A percentile compares a stretch with the other conserved stretches of the same genome.
Conservation (phyloP, 2,797 vertebrate genomes). For the Cuniculus paca region DNA sequence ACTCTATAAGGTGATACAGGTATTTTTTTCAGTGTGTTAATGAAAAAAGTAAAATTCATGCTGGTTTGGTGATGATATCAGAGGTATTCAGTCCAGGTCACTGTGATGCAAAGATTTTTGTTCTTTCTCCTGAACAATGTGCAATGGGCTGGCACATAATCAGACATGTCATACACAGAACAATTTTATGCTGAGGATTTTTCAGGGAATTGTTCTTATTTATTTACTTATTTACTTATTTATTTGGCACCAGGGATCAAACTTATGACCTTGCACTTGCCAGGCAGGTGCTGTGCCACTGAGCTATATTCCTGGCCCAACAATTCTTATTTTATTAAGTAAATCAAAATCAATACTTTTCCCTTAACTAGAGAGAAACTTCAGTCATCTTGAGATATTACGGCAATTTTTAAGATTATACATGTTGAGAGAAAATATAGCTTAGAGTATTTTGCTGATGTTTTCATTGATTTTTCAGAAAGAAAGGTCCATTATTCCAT, state of each 20-base stretch:
- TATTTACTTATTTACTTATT: neutral
- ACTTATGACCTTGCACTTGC: too few species aligned
- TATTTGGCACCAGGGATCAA: too few species aligned
- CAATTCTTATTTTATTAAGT: constrained; percentile 58
- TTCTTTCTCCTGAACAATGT: neutral
- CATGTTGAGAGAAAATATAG: constrained; percentile 42
- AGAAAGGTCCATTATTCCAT: constrained; percentile 22
- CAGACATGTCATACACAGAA: constrained; percentile 4
- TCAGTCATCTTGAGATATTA: constrained; percentile 66
- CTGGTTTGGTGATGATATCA: neutral
- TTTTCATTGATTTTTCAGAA: constrained; percentile 69
- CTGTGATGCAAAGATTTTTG: neutral
- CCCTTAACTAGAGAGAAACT: constrained; percentile 64
- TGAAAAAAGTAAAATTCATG: neutral
- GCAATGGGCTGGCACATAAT: neutral
- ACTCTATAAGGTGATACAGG: neutral
- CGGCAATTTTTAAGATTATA: constrained; percentile 46
- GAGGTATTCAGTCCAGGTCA: neutral
- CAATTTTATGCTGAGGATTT: constrained; percentile 5
- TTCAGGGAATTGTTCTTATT: constrained; percentile 42
- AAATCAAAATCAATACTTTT: constrained; percentile 75
- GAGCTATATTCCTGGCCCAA: too few species aligned
- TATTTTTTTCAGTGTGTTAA: constrained; percentile 7
- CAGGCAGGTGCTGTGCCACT: too few species aligned
- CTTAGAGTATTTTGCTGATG: constrained; percentile 16